Percentiles rank a stretch among this genome's conserved stretches.
Conservation (phyloP, 1,140 invertebrate species). For the Lineus longissimus region DNA sequence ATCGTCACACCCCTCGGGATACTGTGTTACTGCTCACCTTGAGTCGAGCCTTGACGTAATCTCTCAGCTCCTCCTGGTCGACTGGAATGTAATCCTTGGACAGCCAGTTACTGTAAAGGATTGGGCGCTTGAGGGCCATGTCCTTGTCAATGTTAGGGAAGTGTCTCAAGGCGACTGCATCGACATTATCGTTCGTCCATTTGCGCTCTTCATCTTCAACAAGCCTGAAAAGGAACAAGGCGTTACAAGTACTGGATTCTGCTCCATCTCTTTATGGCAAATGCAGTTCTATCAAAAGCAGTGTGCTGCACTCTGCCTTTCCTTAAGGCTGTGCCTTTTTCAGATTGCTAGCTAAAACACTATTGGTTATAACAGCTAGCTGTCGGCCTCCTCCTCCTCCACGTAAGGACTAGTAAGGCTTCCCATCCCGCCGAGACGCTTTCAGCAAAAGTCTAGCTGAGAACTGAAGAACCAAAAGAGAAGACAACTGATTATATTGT, state of each 20-base stretch:
- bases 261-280: neutral
- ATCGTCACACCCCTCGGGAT: no score
- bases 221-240: conserved; percentile 58
- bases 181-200: conserved; percentile 99
- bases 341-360: no score
- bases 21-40: no score
- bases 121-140: conserved; percentile 81
- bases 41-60: conserved; percentile 94
- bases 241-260: neutral
- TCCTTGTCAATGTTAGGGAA: conserved; percentile 88
- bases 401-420: no score
- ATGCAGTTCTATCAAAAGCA: neutral
- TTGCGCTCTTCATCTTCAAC: conserved; percentile 90
- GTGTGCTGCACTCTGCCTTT: no score
- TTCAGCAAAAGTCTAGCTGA: no score
- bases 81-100: conserved; percentile 98
- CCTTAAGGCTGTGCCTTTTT: no score
- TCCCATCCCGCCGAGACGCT: no score
- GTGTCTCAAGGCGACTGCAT: conserved; percentile 88
- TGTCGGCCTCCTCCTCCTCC: no score
- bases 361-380: no score
- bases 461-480: no score
- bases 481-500: no score
- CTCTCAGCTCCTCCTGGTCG: conserved; percentile 86
- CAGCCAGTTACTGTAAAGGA: conserved; percentile 98